phyloP scores from a whole-genome alignment of 2,113 vertebrate genomes.

The Orcinus orca region DNA sequence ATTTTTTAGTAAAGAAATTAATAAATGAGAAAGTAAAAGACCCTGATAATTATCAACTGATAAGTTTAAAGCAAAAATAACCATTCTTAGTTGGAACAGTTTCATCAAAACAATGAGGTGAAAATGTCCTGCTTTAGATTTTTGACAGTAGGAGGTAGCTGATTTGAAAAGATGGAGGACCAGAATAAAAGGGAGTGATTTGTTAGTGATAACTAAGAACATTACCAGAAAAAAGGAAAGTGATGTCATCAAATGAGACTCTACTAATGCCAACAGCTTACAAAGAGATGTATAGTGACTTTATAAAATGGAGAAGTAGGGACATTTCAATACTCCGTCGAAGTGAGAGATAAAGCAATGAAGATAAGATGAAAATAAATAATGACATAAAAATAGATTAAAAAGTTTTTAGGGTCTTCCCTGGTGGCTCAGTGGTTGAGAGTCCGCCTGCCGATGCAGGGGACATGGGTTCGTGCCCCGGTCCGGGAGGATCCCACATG shows the following conservation, averaged over 20 bases:
- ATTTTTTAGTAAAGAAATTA: neutral
- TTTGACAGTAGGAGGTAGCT: neutral
- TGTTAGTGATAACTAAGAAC: constrained; percentile 4
- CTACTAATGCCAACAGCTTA: neutral
- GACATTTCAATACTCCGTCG: neutral
- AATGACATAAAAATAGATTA: neutral
- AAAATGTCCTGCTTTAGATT: constrained; percentile 1
- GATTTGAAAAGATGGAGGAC: neutral
- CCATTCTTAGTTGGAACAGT: neutral
- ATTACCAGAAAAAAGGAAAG: neutral
- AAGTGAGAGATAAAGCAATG: constrained; percentile 4
- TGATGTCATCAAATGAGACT: neutral
- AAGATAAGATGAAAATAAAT: neutral
- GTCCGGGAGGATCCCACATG: too few relatives aligned
- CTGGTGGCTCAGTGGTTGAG: too few relatives aligned
- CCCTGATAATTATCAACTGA: neutral
- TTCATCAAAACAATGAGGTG: neutral
- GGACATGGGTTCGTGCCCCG: too few relatives aligned
- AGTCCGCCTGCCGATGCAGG: too few relatives aligned
- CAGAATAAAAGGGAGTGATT: constrained; percentile 21
- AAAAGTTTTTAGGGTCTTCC: neutral
- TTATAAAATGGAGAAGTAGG: neutral
- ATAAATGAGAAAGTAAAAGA: neutral
- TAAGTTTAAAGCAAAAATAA: constrained; percentile 8
- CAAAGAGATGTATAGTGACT: neutral